phyloP scores from a whole-genome alignment of 2,113 vertebrate species.

The Lasiurus borealis region DNA sequence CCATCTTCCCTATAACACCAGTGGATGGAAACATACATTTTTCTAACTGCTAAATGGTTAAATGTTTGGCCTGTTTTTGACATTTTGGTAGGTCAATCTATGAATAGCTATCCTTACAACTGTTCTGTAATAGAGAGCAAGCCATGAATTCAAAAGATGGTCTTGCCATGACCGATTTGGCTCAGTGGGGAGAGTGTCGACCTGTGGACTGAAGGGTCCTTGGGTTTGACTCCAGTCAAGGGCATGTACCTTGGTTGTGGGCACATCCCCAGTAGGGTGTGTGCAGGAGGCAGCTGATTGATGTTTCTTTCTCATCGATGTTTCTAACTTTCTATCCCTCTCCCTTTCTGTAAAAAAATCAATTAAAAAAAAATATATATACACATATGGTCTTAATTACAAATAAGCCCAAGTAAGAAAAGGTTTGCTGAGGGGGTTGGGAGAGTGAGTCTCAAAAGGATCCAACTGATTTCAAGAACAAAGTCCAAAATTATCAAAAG shows the following conservation, averaged over 20 bases:
- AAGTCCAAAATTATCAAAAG: conserved; percentile 11
- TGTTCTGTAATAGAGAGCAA: neutral
- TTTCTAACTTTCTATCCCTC: no score
- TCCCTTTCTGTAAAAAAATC: no score
- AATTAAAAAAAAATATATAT: no score
- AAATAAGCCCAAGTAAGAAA: neutral
- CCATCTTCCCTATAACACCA: conserved; percentile 9
- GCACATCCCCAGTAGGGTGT: no score
- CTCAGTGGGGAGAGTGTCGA: no score
- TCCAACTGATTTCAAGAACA: neutral
- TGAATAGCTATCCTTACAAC: neutral
- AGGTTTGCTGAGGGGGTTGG: neutral
- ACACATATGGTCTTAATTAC: conserved; percentile 1
- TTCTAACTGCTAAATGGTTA: neutral
- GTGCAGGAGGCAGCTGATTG: no score
- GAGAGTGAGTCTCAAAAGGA: neutral
- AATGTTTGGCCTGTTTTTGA: neutral
- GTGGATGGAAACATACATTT: neutral
- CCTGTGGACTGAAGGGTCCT: no score
- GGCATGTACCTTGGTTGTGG: no score
- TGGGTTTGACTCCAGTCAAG: no score
- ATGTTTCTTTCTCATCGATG: no score
- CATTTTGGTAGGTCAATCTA: neutral
- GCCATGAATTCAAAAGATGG: neutral
- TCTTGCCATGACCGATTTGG: conserved; percentile 3